phyloP scores from a whole-genome alignment of 2,797 vertebrate genomes.

The Acanthis flammea region DNA sequence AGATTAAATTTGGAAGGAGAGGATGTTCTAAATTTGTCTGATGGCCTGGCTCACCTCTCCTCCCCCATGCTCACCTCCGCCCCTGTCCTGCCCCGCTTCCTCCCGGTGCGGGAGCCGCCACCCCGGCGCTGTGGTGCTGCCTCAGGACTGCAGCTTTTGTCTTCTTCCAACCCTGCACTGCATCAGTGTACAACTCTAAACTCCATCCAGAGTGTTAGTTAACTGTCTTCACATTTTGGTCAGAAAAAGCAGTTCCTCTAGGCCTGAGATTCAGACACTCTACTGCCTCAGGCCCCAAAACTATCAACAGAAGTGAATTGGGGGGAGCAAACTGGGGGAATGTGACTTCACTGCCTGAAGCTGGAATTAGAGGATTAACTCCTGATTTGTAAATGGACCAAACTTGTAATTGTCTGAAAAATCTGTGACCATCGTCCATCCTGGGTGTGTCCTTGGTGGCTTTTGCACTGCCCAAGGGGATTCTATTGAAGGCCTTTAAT shows the following conservation, averaged over 20 bases:
- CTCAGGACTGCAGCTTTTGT: rapidly evolving
- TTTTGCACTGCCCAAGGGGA: background rate
- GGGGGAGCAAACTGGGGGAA: background rate
- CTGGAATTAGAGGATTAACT: background rate
- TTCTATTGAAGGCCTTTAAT: background rate
- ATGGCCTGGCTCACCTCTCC: constrained; percentile 43
- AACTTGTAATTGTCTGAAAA: background rate
- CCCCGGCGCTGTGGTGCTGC: background rate
- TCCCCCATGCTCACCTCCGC: constrained; percentile 15
- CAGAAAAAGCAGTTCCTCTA: background rate
- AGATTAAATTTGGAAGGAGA: constrained; percentile 77
- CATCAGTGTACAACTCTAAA: rapidly evolving
- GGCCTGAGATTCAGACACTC: background rate
- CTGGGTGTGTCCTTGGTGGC: rapidly evolving
- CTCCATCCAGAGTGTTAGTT: rapidly evolving
- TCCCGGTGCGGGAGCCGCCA: constrained; percentile 83
- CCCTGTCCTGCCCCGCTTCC: constrained; percentile 78
- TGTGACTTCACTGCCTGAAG: background rate
- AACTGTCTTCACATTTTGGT: background rate
- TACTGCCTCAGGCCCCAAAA: background rate
- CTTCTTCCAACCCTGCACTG: rapidly evolving
- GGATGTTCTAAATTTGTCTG: constrained; percentile 80
- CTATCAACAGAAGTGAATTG: background rate
- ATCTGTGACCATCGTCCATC: rapidly evolving
- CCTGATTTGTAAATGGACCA: background rate